A percentile compares a stretch with the other conserved stretches of the same genome.
Evolutionary conservation across 2,113 vertebrate species (phyloP).

Genomic region (Syrrhaptes paradoxus): DNA sequence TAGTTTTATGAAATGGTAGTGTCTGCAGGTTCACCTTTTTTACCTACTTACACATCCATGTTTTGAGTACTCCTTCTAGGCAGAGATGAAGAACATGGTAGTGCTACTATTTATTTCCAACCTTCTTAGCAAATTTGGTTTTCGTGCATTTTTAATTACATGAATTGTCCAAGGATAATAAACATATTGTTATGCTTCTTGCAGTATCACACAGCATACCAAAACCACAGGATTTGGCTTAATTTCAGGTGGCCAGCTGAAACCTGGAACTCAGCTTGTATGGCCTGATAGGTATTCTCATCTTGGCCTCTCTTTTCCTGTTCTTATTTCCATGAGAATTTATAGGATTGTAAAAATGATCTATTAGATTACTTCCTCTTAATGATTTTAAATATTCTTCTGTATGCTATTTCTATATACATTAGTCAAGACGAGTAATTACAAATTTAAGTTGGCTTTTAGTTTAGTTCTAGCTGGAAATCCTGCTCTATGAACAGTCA

Average conservation of each 20-base stretch:
- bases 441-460: not conserved
- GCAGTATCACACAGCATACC: not conserved
- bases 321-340: not conserved
- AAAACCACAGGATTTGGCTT: not conserved
- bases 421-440: not conserved
- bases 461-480: not conserved
- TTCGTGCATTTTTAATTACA: not conserved
- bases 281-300: not conserved
- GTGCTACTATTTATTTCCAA: not conserved
- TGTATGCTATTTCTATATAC: not conserved
- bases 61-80: not conserved
- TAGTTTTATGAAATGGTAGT: not conserved
- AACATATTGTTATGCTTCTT: not conserved
- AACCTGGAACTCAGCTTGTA: not conserved
- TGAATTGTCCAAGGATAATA: not conserved
- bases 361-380: not conserved
- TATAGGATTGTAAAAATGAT: not conserved
- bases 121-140: not conserved
- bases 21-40: not conserved
- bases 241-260: not conserved
- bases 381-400: not conserved
- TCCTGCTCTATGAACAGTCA: not conserved
- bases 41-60: not conserved
- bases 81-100: not conserved
- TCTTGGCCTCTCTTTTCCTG: not conserved